Percentiles rank a stretch among this genome's conserved stretches.
phyloP scores from a whole-genome alignment of 2,888 invertebrate genomes.

The Diarsia mendica region DNA sequence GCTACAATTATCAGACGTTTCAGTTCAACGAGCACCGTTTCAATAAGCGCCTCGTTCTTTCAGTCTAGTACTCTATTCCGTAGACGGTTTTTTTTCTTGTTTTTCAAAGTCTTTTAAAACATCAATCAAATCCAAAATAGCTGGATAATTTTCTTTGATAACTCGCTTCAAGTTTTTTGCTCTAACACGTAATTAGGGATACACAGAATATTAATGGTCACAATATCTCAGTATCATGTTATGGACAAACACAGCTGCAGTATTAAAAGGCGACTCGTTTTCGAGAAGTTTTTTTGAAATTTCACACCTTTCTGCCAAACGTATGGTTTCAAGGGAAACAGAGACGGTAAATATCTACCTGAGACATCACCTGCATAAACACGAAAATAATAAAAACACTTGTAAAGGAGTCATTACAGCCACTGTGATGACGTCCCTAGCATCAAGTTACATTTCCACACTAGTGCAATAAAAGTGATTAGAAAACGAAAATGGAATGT shows the following conservation, averaged over 20 bases:
- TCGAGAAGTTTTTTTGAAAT: not conserved
- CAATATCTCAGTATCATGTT: not conserved
- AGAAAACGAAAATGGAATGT: slow-evolving; percentile 74
- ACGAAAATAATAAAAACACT: slow-evolving; percentile 39
- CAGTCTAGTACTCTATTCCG: slow-evolving; percentile 4
- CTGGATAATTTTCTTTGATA: not conserved
- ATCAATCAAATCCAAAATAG: slow-evolving; percentile 39
- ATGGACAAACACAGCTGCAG: slow-evolving; percentile 12
- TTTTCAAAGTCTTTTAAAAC: slow-evolving; percentile 15
- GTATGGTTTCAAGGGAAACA: slow-evolving; percentile 14
- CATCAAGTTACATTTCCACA: slow-evolving; percentile 46
- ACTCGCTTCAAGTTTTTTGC: not conserved
- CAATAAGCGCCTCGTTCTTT: slow-evolving; percentile 40
- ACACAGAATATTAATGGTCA: not conserved
- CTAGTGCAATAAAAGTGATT: slow-evolving; percentile 69
- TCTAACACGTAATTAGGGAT: not conserved
- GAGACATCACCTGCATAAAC: slow-evolving; percentile 43
- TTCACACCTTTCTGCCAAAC: slow-evolving; percentile 33
- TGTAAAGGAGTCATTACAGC: slow-evolving; percentile 26
- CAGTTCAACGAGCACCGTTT: slow-evolving; percentile 55
- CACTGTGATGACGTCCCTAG: slow-evolving; percentile 9
- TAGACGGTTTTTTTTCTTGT: slow-evolving; percentile 1
- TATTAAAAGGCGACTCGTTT: slow-evolving; percentile 1
- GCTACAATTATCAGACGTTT: slow-evolving; percentile 55
- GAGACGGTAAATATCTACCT: slow-evolving; percentile 32